Conservation (phyloP, 1,140 invertebrate genomes). For the Amphibalanus amphitrite region DNA sequence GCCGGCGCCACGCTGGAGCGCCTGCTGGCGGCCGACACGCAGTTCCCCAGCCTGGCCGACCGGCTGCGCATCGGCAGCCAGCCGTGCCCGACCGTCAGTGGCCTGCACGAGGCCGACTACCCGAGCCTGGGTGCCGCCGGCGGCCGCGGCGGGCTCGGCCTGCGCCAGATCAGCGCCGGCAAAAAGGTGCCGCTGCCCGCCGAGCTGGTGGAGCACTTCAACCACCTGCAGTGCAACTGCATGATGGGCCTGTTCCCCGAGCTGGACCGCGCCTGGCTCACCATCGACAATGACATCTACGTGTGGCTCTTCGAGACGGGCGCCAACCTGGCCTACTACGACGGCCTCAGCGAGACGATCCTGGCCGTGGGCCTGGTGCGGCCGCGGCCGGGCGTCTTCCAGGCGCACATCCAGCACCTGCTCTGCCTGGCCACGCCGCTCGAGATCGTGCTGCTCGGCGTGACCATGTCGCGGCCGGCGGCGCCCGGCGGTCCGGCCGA, state of each 20-base stretch:
- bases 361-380: conserved; percentile 58
- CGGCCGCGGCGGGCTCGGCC: conserved; percentile 38
- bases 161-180: conserved; percentile 53
- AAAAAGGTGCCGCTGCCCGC: conserved; percentile 73
- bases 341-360: conserved; percentile 77
- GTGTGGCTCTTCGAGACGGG: conserved; percentile 81
- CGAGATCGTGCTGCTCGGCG: conserved; percentile 78
- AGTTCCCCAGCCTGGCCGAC: conserved; percentile 44
- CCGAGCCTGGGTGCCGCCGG: conserved; percentile 47
- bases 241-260: conserved; percentile 40
- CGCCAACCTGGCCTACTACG: conserved; percentile 78
- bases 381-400: conserved; percentile 70
- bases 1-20: conserved; percentile 54
- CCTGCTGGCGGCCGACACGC: conserved; percentile 45
- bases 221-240: conserved; percentile 34
- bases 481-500: conserved; percentile 39
- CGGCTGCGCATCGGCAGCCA: conserved; percentile 30
- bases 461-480: conserved; percentile 37
- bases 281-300: conserved; percentile 95
- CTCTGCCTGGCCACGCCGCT: conserved; percentile 77
- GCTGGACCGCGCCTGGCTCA: conserved; percentile 88
- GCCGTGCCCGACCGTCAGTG: conserved; percentile 54
- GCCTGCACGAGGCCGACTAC: conserved; percentile 76
- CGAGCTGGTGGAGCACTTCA: conserved; percentile 84
- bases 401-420: conserved; percentile 79